Conservation (phyloP, 2,113 vertebrate species). For the Centropristis striata region DNA sequence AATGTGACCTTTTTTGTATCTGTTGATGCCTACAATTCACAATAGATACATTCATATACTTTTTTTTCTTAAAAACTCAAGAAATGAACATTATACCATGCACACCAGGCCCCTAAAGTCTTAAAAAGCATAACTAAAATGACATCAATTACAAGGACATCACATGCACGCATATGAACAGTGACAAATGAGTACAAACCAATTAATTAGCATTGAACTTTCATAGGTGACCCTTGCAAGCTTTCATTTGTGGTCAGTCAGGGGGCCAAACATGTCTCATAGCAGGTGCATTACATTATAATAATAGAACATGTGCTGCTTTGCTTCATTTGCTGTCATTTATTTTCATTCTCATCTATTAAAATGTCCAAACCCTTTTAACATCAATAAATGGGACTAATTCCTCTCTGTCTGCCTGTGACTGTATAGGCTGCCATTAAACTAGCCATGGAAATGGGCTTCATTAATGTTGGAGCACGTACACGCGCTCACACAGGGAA, state of each 20-base stretch:
- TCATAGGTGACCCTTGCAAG: conserved; percentile 27
- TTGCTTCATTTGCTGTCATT: conserved; percentile 65
- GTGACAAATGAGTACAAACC: conserved; percentile 40
- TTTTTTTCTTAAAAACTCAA: not conserved
- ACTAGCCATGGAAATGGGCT: conserved; percentile 68
- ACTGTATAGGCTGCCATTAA: conserved; percentile 69
- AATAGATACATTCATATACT: not conserved
- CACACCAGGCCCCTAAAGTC: not conserved
- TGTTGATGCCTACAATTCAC: not conserved
- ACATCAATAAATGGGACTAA: conserved; percentile 75
- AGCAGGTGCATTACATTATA: conserved; percentile 44
- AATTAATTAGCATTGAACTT: conserved; percentile 38
- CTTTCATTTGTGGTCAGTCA: conserved; percentile 39
- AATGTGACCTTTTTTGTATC: not conserved
- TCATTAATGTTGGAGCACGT: conserved; percentile 67
- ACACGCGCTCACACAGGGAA: conserved; percentile 5
- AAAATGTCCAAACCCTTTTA: conserved; percentile 77
- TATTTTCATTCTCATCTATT: conserved; percentile 74
- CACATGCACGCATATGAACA: conserved; percentile 11
- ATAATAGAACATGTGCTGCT: conserved; percentile 55
- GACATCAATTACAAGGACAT: conserved; percentile 10
- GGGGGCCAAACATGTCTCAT: conserved; percentile 21
- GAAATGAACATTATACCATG: not conserved
- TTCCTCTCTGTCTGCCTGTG: conserved; percentile 67
- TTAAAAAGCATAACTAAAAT: not conserved